Evolutionary conservation across 2,113 vertebrate genomes (phyloP).

Genomic region (Scortum barcoo): DNA sequence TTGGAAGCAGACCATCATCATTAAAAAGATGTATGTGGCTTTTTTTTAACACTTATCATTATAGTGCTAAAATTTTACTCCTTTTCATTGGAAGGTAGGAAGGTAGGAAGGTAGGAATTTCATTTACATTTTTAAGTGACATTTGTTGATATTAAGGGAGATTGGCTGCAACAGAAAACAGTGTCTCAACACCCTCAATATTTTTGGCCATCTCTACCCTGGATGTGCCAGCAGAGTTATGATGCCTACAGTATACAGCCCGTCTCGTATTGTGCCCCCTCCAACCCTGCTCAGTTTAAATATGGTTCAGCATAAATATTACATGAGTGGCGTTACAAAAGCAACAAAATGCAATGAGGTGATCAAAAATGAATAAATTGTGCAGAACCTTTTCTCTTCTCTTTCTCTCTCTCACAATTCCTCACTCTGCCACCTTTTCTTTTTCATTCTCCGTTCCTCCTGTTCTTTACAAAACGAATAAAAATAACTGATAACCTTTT

Average conservation of each 20-base stretch:
- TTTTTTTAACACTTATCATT: background rate
- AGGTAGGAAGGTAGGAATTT: background rate
- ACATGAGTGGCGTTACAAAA: slow-evolving; percentile 61
- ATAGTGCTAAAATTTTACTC: background rate
- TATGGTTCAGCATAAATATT: slow-evolving; percentile 66
- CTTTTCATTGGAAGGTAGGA: background rate
- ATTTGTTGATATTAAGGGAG: background rate
- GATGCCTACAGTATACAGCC: background rate
- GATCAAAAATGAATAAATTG: slow-evolving; percentile 58
- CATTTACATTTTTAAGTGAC: background rate
- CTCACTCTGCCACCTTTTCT: slow-evolving; percentile 42
- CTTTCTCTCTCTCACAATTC: slow-evolving; percentile 21
- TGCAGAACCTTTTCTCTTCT: slow-evolving; percentile 68
- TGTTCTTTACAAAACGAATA: slow-evolving; percentile 58
- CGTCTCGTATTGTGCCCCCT: background rate
- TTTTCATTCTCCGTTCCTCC: slow-evolving; percentile 18
- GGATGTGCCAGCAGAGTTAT: background rate
- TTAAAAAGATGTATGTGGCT: background rate
- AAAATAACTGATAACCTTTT: slow-evolving; percentile 70
- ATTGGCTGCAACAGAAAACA: background rate
- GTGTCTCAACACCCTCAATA: background rate
- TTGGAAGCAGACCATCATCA: slow-evolving; percentile 6
- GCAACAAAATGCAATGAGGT: slow-evolving; percentile 46
- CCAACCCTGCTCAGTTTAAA: slow-evolving; percentile 42
- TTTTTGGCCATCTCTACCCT: background rate